These are phyloP conservation scores for Percopsis transmontana DNA, from an alignment of 2,113 vertebrate species.

Conservation along the genomic window DNA sequence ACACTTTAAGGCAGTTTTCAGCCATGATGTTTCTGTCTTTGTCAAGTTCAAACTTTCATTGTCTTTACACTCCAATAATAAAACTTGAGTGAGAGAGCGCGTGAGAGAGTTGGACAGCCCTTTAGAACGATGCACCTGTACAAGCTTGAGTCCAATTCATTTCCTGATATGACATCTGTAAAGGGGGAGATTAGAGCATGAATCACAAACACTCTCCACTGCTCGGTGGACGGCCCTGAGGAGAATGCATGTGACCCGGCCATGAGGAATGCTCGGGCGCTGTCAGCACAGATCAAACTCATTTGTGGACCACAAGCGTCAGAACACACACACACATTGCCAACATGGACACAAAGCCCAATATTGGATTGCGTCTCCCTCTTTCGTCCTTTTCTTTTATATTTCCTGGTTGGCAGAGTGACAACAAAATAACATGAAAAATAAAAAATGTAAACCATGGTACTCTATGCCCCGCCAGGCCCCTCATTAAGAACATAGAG, in stretches of 20 bases:
- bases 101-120: conserved; percentile 14
- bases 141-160: conserved; percentile 47
- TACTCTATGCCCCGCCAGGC: background rate
- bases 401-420: background rate
- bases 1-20: background rate
- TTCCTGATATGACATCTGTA: conserved; percentile 65
- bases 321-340: conserved; percentile 40
- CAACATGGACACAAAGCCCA: conserved; percentile 30
- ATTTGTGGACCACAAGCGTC: conserved; percentile 68
- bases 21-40: background rate
- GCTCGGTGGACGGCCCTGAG: conserved; percentile 58
- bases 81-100: conserved; percentile 23
- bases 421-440: background rate
- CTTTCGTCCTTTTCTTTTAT: background rate
- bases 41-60: conserved; percentile 12
- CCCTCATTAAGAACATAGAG: conserved; percentile 25
- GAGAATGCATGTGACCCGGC: conserved; percentile 69
- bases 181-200: conserved; percentile 58
- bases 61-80: conserved; percentile 20
- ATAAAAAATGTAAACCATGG: conserved; percentile 1
- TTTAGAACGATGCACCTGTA: conserved; percentile 27
- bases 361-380: conserved; percentile 40
- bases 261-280: conserved; percentile 67
- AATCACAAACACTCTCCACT: conserved; percentile 65
- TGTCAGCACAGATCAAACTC: conserved; percentile 75